These are phyloP conservation scores for Gila robusta DNA, from an alignment of 2,797 vertebrate species.

Conservation along the genomic window DNA sequence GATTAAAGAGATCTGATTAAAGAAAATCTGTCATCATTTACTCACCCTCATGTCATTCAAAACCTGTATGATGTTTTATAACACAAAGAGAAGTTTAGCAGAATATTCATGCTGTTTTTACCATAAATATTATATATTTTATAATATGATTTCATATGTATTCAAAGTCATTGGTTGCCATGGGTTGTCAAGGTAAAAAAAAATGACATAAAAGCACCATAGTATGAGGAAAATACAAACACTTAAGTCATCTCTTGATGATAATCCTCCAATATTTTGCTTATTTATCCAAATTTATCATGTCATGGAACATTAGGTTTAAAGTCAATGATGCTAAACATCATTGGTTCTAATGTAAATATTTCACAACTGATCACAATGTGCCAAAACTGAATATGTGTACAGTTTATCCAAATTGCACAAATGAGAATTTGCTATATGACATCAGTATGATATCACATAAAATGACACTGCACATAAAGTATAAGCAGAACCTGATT, in stretches of 20 bases:
- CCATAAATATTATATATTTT: background rate
- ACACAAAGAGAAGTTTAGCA: background rate
- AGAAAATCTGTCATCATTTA: background rate
- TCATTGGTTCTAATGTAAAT: background rate
- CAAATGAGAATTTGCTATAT: background rate
- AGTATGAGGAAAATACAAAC: background rate
- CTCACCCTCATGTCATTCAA: background rate
- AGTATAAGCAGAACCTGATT: background rate
- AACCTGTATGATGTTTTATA: background rate
- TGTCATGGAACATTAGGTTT: background rate
- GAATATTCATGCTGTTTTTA: background rate
- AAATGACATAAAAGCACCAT: background rate
- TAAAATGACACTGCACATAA: background rate
- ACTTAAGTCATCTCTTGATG: background rate
- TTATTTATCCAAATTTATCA: conserved; percentile 3
- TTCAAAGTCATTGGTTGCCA: background rate
- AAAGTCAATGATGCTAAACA: background rate
- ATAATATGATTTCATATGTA: background rate
- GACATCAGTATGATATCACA: background rate
- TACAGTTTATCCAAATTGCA: background rate
- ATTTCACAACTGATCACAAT: background rate
- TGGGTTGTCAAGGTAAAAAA: background rate
- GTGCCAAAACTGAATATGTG: background rate
- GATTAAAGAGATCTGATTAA: background rate
- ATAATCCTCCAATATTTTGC: background rate